phyloP scores from a whole-genome alignment of 2,888 invertebrate species.

The Tachina fera region DNA sequence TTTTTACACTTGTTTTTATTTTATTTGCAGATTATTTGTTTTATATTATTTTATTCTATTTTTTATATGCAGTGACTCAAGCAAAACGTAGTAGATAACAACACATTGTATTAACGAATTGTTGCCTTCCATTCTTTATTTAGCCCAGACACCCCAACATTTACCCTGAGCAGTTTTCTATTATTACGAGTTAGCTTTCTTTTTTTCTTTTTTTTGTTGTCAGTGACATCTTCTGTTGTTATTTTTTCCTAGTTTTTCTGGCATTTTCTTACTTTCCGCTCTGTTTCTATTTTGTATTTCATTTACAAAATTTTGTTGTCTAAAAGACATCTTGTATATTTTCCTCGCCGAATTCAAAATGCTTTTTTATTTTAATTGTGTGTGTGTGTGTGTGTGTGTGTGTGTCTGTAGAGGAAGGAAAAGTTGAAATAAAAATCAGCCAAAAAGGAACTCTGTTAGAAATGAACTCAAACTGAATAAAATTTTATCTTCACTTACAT shows the following conservation, averaged over 20 bases:
- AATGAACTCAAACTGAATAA: slow-evolving; percentile 38
- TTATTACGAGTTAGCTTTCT: too few species aligned
- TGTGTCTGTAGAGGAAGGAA: slow-evolving; percentile 50
- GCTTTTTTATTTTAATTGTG: slow-evolving; percentile 32
- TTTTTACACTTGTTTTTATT: neutral
- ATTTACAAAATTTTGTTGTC: slow-evolving; percentile 42
- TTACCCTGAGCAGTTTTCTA: neutral
- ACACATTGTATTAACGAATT: slow-evolving; percentile 60
- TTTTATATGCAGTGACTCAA: slow-evolving; percentile 12
- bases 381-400: slow-evolving; percentile 23
- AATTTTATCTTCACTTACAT: slow-evolving; percentile 72
- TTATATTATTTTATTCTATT: neutral
- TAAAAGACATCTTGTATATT: slow-evolving; percentile 54
- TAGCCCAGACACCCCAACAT: slow-evolving; percentile 50
- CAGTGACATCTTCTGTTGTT: slow-evolving; percentile 9
- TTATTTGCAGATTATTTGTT: slow-evolving; percentile 32
- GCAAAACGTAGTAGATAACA: slow-evolving; percentile 49
- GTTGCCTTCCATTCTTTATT: slow-evolving; percentile 59
- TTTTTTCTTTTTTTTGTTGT: neutral
- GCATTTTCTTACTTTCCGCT: slow-evolving; percentile 30
- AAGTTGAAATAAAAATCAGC: slow-evolving; percentile 61
- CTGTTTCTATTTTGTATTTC: slow-evolving; percentile 10
- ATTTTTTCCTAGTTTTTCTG: slow-evolving; percentile 31
- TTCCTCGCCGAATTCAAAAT: slow-evolving; percentile 42
- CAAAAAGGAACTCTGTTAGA: slow-evolving; percentile 53